A percentile compares a stretch with the other conserved stretches of the same genome.
phyloP scores from a whole-genome alignment of 2,888 invertebrate species.

The Tribolium freemani region DNA sequence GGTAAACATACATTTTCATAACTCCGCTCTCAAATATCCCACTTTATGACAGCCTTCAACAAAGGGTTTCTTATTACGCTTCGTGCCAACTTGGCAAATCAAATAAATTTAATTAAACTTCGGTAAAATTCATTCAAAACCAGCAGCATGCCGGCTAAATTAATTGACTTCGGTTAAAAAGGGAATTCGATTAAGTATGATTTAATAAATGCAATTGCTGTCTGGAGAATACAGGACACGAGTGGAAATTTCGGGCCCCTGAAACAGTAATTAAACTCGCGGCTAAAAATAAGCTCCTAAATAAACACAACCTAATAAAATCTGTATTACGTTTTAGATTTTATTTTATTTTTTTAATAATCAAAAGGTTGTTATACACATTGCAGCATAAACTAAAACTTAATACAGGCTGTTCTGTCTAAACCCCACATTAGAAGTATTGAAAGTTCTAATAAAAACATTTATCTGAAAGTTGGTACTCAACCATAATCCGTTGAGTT shows the following conservation, averaged over 20 bases:
- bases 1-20: slow-evolving; percentile 59
- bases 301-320: neutral
- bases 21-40: too few relatives aligned
- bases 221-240: neutral
- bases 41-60: too few relatives aligned
- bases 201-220: neutral
- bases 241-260: too few relatives aligned
- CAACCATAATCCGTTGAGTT: too few relatives aligned
- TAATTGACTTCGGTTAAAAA: neutral
- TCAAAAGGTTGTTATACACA: too few relatives aligned
- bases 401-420: too few relatives aligned
- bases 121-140: slow-evolving; percentile 4
- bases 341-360: too few relatives aligned
- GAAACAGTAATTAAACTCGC: neutral
- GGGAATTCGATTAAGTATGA: neutral
- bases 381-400: too few relatives aligned
- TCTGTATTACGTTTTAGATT: too few relatives aligned
- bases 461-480: too few relatives aligned
- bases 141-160: slow-evolving; percentile 1
- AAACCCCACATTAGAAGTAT: too few relatives aligned
- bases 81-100: neutral
- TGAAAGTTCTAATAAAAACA: too few relatives aligned
- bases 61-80: neutral
- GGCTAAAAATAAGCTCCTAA: neutral
- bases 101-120: slow-evolving; percentile 25